These are phyloP conservation scores for Machaerirhynchus nigripectus DNA, from an alignment of 2,113 vertebrate species.

Conservation along the genomic window DNA sequence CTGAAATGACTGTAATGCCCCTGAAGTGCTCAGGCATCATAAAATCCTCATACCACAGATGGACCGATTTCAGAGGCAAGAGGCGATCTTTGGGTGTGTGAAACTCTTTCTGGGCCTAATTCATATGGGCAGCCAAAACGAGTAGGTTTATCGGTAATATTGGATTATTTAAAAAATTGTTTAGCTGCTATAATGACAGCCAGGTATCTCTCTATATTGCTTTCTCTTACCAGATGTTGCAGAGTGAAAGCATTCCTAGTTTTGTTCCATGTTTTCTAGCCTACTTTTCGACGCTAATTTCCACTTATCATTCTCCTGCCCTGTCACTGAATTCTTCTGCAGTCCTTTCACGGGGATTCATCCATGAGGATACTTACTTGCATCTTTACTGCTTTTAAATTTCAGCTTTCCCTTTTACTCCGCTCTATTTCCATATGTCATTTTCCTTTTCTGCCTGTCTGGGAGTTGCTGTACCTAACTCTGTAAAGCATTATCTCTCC, in stretches of 20 bases:
- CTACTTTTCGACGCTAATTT: neutral
- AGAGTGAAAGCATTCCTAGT: neutral
- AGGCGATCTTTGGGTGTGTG: neutral
- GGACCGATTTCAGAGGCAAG: neutral
- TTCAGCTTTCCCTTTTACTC: conserved; percentile 49
- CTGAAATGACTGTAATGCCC: neutral
- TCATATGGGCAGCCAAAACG: neutral
- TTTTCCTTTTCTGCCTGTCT: conserved; percentile 68
- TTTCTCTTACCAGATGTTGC: neutral
- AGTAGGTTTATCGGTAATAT: neutral
- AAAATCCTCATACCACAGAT: conserved; percentile 36
- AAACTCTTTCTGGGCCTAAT: neutral
- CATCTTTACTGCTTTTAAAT: conserved; percentile 64
- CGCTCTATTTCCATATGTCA: conserved; percentile 66
- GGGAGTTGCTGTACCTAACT: conserved; percentile 64
- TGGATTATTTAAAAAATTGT: neutral
- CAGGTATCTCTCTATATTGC: neutral
- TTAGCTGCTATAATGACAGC: neutral
- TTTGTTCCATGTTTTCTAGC: neutral
- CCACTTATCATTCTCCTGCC: neutral
- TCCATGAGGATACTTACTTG: conserved; percentile 53
- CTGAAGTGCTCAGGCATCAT: conserved; percentile 31
- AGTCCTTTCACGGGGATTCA: neutral
- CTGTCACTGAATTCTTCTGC: conserved; percentile 3
- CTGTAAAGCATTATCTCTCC: conserved; percentile 70